Percentiles rank a stretch among this genome's conserved stretches.
These are phyloP conservation scores for Epinephelus awoara DNA, from an alignment of 2,797 vertebrate species.

Conservation along the genomic window DNA sequence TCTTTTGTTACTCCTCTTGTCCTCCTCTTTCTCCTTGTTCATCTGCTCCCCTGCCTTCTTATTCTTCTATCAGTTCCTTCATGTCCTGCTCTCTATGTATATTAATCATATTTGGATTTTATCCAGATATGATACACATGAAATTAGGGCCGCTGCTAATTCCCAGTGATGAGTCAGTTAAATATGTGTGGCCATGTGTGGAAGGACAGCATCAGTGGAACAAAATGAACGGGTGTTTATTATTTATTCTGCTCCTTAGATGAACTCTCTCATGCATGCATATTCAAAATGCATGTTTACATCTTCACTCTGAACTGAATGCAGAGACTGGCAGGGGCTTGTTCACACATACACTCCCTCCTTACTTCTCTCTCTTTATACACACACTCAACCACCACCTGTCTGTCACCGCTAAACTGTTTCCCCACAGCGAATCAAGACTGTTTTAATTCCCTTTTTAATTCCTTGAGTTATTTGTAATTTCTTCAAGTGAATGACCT, in stretches of 20 bases:
- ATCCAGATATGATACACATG: constrained; percentile 19
- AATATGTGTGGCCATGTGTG: constrained; percentile 40
- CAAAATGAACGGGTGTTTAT: constrained; percentile 40
- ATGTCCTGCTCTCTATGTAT: no score
- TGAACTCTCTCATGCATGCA: constrained; percentile 57
- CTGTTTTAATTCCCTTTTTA: neutral
- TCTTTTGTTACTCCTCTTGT: neutral
- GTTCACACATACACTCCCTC: neutral
- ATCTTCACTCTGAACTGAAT: constrained; percentile 41
- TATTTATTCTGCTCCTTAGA: constrained; percentile 63
- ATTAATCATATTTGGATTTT: constrained; percentile 8
- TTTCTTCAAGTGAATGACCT: neutral
- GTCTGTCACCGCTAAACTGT: neutral
- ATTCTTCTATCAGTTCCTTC: neutral
- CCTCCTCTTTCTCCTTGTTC: neutral
- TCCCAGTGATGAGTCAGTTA: constrained; percentile 43
- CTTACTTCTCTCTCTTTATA: neutral
- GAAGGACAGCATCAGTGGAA: constrained; percentile 40
- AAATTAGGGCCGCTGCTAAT: constrained; percentile 16
- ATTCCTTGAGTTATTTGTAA: neutral
- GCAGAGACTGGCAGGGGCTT: neutral
- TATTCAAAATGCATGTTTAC: constrained; percentile 56
- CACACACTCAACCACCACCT: constrained; percentile 5
- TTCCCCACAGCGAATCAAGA: neutral
- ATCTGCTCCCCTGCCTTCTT: no score